Evolutionary conservation across 2,113 vertebrate genomes (phyloP).

Genomic region (Crotalus tigris): DNA sequence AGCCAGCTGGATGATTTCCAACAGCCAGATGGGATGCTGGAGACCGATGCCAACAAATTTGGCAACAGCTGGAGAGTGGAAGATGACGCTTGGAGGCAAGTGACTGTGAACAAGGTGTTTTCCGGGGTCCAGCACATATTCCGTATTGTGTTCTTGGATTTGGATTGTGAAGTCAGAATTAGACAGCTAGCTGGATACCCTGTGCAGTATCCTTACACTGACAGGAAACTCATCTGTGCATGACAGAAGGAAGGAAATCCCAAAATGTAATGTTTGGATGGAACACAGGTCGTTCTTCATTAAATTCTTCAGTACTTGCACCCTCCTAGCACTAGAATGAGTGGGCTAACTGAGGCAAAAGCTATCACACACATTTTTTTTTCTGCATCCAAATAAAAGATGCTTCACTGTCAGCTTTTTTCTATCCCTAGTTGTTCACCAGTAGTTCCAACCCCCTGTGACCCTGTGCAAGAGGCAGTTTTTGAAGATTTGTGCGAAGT

Average conservation of each 20-base stretch:
- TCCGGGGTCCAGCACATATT: neutral
- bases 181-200: neutral
- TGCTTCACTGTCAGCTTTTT: fast-evolving
- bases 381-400: fast-evolving
- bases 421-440: neutral
- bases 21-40: conserved; percentile 52
- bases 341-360: neutral
- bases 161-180: neutral
- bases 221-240: neutral
- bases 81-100: conserved; percentile 42
- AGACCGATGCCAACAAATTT: conserved; percentile 49
- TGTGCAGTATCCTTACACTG: neutral
- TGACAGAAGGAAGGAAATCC: neutral
- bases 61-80: conserved; percentile 69
- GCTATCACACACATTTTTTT: neutral
- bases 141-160: neutral
- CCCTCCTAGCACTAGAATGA: neutral
- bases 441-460: neutral
- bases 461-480: neutral
- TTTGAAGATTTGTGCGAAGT: conserved; percentile 64
- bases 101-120: neutral
- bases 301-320: neutral
- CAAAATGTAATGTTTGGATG: neutral
- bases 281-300: neutral
- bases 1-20: conserved; percentile 69